phyloP scores from a whole-genome alignment of 2,113 vertebrate species.

The Apaloderma vittatum region DNA sequence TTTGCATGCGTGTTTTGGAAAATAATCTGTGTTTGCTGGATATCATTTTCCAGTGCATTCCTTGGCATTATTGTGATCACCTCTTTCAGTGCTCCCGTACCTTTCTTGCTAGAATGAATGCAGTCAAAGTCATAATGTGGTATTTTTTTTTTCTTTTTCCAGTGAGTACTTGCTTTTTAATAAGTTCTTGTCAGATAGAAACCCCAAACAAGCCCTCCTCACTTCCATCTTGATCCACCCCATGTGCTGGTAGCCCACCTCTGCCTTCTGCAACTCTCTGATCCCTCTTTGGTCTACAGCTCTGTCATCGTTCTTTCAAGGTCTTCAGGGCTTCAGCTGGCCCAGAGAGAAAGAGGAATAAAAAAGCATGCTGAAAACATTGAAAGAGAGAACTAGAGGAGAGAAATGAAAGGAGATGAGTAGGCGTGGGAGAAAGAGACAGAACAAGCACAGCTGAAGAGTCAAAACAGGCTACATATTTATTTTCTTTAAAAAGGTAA shows the following conservation, averaged over 20 bases:
- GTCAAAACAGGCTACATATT: constrained; percentile 48
- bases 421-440: constrained; percentile 35
- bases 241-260: background rate
- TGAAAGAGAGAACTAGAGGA: background rate
- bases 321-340: background rate
- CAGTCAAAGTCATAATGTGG: background rate
- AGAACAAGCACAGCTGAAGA: constrained; percentile 35
- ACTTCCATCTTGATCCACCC: background rate
- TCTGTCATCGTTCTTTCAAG: background rate
- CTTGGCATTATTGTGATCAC: background rate
- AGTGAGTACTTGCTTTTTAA: background rate
- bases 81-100: background rate
- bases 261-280: background rate
- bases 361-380: background rate
- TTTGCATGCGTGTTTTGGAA: background rate
- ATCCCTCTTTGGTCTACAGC: background rate
- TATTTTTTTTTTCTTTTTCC: background rate
- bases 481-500: constrained; percentile 68
- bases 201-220: background rate
- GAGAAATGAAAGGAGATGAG: constrained; percentile 22
- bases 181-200: background rate
- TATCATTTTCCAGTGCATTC: background rate
- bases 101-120: background rate
- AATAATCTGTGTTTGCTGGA: background rate
- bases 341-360: background rate